Evolutionary conservation across 2,888 invertebrate genomes (phyloP), one percentile per base, ranked within the genome.

Genomic region (Drosophila maculinotata): DNA sequence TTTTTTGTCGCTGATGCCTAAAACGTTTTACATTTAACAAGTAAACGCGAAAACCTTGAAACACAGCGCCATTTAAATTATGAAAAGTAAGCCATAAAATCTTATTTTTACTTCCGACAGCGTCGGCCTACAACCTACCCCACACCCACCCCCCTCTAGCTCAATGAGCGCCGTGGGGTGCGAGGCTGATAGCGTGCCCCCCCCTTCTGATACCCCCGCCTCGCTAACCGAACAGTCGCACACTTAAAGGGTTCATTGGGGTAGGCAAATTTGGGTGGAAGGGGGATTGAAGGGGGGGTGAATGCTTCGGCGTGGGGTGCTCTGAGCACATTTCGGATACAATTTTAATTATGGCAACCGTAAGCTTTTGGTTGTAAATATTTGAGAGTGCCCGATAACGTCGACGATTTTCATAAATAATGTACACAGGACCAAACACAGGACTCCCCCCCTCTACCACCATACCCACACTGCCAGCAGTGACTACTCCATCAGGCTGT

Each of bases 281-380:
- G 69, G 6, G 31, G 7, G n/a, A 9, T 0, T 8, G 12, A 44
- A 31, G 33, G 4, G 2, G 17, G 38, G 17, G 1, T 17, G 45
- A 5, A 3, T 30, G 30, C 17, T 67, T 63, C 14, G n/a, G n/a
- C n/a, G n/a, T n/a, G 15, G 36, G 15, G 1, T 17, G 45, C 65
- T 63, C 14, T 57, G 71, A 75, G 79, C 72, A 87, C 82, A 83
- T 88, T 89, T 89, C 84, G 89, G 90, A 85, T 90, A 90, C 89
- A 90, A 89, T 90, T 90, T 90, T 90, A 90, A 90, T 90, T 90
- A 90, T 90, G 89, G 87, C 89, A 88, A 90, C 89, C 89, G 89
- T 90, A 89, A 90, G 90, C 88, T 90, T 88, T 89, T 78, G 90
- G 89, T 89, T 87, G 89, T 90, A 89, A 89, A 90, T 90, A 89